Evolutionary conservation across 2,113 vertebrate genomes (phyloP).

Genomic region (Ploceus nigricollis): DNA sequence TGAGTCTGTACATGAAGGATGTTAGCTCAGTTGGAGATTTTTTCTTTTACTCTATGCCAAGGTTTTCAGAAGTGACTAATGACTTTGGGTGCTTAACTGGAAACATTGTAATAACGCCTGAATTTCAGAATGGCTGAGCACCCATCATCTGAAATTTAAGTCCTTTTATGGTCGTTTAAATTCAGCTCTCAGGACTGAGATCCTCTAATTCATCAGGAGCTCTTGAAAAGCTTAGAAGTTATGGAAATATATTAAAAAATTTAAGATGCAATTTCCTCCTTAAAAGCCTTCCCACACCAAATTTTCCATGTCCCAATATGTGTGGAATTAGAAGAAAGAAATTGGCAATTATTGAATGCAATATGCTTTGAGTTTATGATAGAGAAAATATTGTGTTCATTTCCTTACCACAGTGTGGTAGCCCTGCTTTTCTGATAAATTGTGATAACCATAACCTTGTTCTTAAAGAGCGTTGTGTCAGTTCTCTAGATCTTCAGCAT

Average conservation of each 20-base stretch:
- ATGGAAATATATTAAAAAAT: constrained; percentile 28
- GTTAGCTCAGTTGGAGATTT: constrained; percentile 58
- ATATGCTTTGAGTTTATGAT: neutral
- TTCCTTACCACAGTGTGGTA: neutral
- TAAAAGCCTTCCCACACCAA: neutral
- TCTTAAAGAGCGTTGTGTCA: neutral
- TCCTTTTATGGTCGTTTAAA: constrained; percentile 60
- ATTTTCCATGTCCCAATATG: constrained; percentile 15
- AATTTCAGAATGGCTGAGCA: constrained; percentile 57
- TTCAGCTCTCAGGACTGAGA: neutral
- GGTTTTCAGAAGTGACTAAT: constrained; percentile 67
- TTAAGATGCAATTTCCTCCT: constrained; percentile 48
- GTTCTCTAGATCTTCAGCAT: neutral
- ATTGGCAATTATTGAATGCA: neutral
- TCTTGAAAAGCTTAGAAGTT: constrained; percentile 33
- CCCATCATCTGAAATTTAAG: constrained; percentile 56
- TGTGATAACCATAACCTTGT: neutral
- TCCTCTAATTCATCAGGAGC: constrained; percentile 35
- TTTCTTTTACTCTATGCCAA: constrained; percentile 55
- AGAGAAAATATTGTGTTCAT: neutral
- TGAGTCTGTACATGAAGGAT: constrained; percentile 31
- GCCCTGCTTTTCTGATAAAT: neutral
- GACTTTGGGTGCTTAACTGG: constrained; percentile 62
- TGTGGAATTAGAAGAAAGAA: constrained; percentile 22
- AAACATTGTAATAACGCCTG: constrained; percentile 52